Base-by-base conservation (phyloP, 1,140 invertebrate genomes). In the Diabrotica undecimpunctata region DNA sequence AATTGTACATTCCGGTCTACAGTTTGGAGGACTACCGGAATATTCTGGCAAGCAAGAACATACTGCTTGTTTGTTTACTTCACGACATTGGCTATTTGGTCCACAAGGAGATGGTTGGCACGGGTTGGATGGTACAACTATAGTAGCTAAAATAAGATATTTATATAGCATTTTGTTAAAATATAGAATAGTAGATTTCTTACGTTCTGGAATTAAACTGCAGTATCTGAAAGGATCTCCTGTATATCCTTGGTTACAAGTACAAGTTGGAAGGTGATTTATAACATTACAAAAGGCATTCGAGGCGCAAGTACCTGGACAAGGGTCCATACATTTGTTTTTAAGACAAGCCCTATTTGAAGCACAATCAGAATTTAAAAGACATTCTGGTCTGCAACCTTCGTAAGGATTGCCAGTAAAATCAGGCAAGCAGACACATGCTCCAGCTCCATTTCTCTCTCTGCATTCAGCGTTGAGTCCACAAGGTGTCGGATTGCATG, bases 141-240 rank as follows among this genome's bases (percentile, higher is more conserved):
- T 9, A 12, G 52, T 55, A 62, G 62, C 72, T 71, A 64, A 67
- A 75, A 72, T 55, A 6, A 8, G 8, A 52, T 10, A 36, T 14
- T 25, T 25, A 25, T 25, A 25, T 25, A 25, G 25, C 25, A 4
- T 4, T 25, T 25, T 25, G 25, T 25, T 25, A 25, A 25, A 25
- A 25, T 4, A 25, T 25, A 38, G 5, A 38, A 39, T 50, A 56
- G 50, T 7, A 54, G 50, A 58, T 13, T 65, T 82, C 82, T 85
- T 82, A 87, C 84, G 77, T 76, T 79, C 79, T 59, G 80, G 79
- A 77, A 83, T 78, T 73, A 81, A 76, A 77, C 85, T 85, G 74
- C 93, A 95, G 6, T 86, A 86, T 13, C 86, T 86, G 75, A 93
- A 93, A 1, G 92, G 90, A 85, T 94, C 90, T 2, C 92, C 92